Conservation (phyloP, 2,888 invertebrate genomes). For the Entomobrya multifasciata region DNA sequence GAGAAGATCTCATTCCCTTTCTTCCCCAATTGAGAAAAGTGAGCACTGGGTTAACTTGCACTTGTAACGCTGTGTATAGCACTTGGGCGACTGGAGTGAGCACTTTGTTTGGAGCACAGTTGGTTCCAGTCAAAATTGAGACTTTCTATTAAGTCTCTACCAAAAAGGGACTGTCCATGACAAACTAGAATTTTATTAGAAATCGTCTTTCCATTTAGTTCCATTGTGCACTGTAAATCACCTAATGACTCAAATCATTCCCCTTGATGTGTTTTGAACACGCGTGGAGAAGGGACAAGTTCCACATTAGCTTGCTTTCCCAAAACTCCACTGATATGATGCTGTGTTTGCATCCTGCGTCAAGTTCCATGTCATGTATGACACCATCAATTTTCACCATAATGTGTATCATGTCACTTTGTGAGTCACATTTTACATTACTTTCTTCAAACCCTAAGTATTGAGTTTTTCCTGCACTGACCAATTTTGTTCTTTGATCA, state of each 20-base stretch:
- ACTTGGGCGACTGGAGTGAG: no score
- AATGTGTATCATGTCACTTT: neutral
- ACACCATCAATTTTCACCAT: neutral
- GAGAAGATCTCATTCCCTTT: slow-evolving; percentile 51
- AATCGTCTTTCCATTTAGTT: slow-evolving; percentile 23
- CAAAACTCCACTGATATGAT: neutral
- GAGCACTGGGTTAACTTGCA: no score
- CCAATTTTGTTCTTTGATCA: no score
- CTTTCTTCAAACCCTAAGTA: no score
- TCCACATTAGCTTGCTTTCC: neutral
- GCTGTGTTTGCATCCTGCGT: neutral
- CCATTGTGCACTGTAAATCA: neutral
- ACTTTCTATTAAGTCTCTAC: slow-evolving; percentile 55
- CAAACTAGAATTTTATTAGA: slow-evolving; percentile 22
- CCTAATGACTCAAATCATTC: slow-evolving; percentile 29
- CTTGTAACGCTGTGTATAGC: no score
- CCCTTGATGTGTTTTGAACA: slow-evolving; percentile 35
- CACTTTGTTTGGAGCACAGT: slow-evolving; percentile 45
- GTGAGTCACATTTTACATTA: no score
- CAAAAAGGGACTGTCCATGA: slow-evolving; percentile 62
- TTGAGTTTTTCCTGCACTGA: no score
- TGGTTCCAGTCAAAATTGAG: slow-evolving; percentile 65
- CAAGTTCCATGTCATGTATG: slow-evolving; percentile 8
- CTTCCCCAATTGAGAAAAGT: slow-evolving; percentile 33
- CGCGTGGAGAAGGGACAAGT: neutral